Conservation (phyloP, 2,113 vertebrate genomes). For the Hassar affinis region DNA sequence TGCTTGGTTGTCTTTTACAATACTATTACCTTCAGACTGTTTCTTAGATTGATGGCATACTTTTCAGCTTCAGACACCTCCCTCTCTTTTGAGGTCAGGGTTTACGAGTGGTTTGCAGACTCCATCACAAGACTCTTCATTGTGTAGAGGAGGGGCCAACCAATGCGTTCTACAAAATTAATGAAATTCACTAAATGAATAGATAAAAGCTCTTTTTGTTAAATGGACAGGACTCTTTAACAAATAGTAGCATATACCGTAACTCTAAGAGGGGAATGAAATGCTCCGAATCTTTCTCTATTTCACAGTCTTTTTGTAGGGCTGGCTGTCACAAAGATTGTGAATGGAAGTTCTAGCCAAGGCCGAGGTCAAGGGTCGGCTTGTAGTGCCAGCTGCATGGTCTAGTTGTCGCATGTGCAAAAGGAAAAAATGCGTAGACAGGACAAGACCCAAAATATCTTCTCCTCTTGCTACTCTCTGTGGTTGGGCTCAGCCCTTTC, state of each 20-base stretch:
- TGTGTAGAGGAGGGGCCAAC: slow-evolving; percentile 75
- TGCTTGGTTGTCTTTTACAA: not conserved
- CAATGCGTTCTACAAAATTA: slow-evolving; percentile 86
- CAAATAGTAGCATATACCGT: slow-evolving; percentile 60
- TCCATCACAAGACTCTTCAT: slow-evolving; percentile 82
- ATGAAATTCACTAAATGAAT: slow-evolving; percentile 84
- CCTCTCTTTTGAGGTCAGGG: slow-evolving; percentile 19
- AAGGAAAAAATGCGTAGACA: slow-evolving; percentile 30
- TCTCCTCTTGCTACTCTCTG: not conserved
- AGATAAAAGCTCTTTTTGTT: slow-evolving; percentile 59
- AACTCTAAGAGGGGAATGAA: slow-evolving; percentile 75
- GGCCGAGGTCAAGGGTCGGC: slow-evolving; percentile 76
- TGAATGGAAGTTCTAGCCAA: slow-evolving; percentile 72
- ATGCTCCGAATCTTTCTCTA: slow-evolving; percentile 57
- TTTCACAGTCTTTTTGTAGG: slow-evolving; percentile 7
- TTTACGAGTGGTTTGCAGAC: slow-evolving; percentile 70
- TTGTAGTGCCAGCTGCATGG: slow-evolving; percentile 84
- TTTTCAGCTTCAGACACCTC: slow-evolving; percentile 5
- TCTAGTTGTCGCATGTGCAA: slow-evolving; percentile 65
- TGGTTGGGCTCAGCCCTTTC: slow-evolving; percentile 1
- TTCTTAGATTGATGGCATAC: slow-evolving; percentile 1
- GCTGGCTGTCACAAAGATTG: slow-evolving; percentile 23
- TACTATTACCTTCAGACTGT: not conserved
- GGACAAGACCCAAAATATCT: slow-evolving; percentile 36
- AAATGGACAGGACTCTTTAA: slow-evolving; percentile 30